A percentile compares a stretch with the other conserved stretches of the same genome.
These are phyloP conservation scores for Rotaria sp. DNA, from an alignment of 2,888 invertebrate genomes.

Conservation along the genomic window DNA sequence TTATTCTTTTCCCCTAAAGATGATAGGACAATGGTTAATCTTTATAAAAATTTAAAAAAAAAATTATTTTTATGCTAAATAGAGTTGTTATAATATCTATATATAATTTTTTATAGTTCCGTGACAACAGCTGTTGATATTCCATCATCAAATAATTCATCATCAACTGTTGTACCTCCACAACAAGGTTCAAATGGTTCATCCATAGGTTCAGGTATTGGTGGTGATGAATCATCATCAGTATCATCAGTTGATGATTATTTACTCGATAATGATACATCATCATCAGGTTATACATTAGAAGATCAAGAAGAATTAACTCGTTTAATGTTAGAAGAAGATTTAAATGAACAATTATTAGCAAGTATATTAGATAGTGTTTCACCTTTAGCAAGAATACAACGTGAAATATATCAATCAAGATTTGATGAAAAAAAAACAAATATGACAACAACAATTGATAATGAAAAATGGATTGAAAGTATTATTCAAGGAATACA, in stretches of 20 bases:
- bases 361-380: neutral
- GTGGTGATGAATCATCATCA: neutral
- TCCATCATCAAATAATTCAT: neutral
- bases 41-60: too few relatives aligned
- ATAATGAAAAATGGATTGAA: constrained; percentile 25
- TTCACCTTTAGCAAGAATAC: neutral
- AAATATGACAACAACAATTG: neutral
- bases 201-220: neutral
- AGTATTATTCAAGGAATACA: neutral
- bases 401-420: neutral
- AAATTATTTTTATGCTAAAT: too few relatives aligned
- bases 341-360: neutral
- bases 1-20: too few relatives aligned
- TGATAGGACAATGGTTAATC: too few relatives aligned
- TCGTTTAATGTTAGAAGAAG: neutral
- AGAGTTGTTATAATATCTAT: too few relatives aligned
- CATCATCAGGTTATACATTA: neutral
- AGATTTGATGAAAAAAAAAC: neutral
- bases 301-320: neutral
- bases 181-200: neutral
- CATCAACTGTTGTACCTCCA: neutral
- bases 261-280: neutral
- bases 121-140: neutral
- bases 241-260: constrained; percentile 4
- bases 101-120: neutral